phyloP scores from a whole-genome alignment of 2,888 invertebrate species.

The Ganaspis brasiliensis region DNA sequence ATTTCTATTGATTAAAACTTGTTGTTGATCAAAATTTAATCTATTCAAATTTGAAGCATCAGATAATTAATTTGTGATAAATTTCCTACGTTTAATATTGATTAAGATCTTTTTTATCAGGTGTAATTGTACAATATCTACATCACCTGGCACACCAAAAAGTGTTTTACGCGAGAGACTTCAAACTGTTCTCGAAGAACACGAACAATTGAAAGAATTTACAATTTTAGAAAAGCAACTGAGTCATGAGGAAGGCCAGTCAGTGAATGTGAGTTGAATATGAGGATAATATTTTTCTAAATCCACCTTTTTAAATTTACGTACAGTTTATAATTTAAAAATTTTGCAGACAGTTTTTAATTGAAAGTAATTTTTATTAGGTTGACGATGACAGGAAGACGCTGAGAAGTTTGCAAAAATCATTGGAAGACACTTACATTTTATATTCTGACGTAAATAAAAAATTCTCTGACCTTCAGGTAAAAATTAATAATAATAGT shows the following conservation, averaged over 20 bases:
- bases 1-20: no score
- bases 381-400: conserved; percentile 48
- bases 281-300: no score
- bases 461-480: conserved; percentile 62
- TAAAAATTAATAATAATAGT: not conserved
- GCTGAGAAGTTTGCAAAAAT: conserved; percentile 51
- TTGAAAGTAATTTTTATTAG: not conserved
- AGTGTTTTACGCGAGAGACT: conserved; percentile 77
- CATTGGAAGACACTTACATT: conserved; percentile 57
- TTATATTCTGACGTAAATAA: conserved; percentile 58
- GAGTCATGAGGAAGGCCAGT: conserved; percentile 74
- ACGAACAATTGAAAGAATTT: conserved; percentile 83
- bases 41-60: not conserved
- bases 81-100: not conserved
- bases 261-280: conserved; percentile 20
- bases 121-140: conserved; percentile 18
- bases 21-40: not conserved
- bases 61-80: not conserved
- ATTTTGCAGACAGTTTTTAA: not conserved
- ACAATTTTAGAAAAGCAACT: conserved; percentile 84
- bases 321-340: not conserved
- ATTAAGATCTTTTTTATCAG: conserved; percentile 12
- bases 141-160: conserved; percentile 74
- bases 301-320: not conserved
- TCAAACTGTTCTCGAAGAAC: conserved; percentile 81